phyloP scores from a whole-genome alignment of 2,797 vertebrate species.

The Miichthys miiuy region DNA sequence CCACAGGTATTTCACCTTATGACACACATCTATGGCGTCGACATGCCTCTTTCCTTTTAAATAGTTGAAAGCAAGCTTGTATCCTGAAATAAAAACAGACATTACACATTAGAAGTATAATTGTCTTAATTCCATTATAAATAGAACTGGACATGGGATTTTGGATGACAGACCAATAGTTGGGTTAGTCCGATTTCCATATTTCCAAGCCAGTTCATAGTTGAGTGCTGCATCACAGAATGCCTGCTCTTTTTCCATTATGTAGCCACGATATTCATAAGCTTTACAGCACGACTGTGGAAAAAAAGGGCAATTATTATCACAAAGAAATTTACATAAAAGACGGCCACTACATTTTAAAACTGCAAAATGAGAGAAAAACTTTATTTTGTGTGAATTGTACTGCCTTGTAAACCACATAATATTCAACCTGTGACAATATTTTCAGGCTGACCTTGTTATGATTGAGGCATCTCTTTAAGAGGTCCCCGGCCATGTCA shows the following conservation, averaged over 20 bases:
- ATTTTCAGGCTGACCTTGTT: constrained; percentile 88
- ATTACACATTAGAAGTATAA: constrained; percentile 19
- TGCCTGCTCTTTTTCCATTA: constrained; percentile 98
- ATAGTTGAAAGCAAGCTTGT: constrained; percentile 98
- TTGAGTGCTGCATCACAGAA: constrained; percentile 95
- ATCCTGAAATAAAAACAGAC: constrained; percentile 87
- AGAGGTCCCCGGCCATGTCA: constrained; percentile 93
- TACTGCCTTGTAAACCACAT: background rate
- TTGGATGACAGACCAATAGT: constrained; percentile 87
- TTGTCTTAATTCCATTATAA: constrained; percentile 5
- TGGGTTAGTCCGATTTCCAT: constrained; percentile 92
- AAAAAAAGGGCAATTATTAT: constrained; percentile 47
- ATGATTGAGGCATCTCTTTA: constrained; percentile 93
- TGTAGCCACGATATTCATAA: constrained; percentile 98
- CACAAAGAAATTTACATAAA: constrained; percentile 31
- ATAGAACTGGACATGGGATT: constrained; percentile 38
- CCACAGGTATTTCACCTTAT: constrained; percentile 89
- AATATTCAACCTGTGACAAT: background rate
- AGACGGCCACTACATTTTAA: background rate
- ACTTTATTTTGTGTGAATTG: background rate
- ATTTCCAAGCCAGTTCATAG: constrained; percentile 98
- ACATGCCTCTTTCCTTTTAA: constrained; percentile 96
- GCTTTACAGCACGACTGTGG: constrained; percentile 97
- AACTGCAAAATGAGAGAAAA: background rate
- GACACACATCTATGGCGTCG: constrained; percentile 95